Evolutionary conservation across 2,888 invertebrate species (phyloP).

Genomic region (Anoncus sp.): DNA sequence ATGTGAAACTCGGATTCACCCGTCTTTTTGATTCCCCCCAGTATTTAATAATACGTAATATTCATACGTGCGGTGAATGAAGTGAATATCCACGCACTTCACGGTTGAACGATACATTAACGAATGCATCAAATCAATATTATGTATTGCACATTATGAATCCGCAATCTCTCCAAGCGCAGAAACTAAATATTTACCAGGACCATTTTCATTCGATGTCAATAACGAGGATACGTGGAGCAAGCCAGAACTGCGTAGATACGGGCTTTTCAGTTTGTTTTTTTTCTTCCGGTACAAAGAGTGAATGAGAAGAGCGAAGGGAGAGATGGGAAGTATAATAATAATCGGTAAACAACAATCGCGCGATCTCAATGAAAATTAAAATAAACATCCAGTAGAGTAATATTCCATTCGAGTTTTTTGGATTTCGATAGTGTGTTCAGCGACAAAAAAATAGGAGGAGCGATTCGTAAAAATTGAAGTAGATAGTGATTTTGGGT

Average conservation of each 20-base stretch:
- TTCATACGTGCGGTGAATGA: background rate
- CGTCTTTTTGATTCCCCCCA: constrained; percentile 1
- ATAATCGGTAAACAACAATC: constrained; percentile 50
- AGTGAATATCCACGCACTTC: background rate
- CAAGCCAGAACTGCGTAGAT: background rate
- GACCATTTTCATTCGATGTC: constrained; percentile 42
- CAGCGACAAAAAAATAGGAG: background rate
- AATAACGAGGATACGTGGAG: constrained; percentile 41
- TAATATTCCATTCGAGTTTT: constrained; percentile 6
- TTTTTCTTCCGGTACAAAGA: background rate
- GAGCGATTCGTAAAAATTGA: constrained; percentile 20
- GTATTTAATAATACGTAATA: constrained; percentile 16
- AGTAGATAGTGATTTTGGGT: constrained; percentile 1
- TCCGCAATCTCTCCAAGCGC: constrained; percentile 35
- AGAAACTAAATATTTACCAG: constrained; percentile 41
- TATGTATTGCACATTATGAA: constrained; percentile 45
- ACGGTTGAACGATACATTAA: constrained; percentile 36
- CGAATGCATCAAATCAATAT: constrained; percentile 55
- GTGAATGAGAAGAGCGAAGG: constrained; percentile 16
- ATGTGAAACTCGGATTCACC: background rate
- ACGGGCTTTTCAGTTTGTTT: background rate
- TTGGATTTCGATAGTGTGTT: constrained; percentile 14
- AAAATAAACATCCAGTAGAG: constrained; percentile 38
- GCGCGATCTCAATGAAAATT: constrained; percentile 20
- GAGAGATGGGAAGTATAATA: constrained; percentile 30